Conservation (phyloP, 2,113 vertebrate genomes). For the Pluvialis apricaria region DNA sequence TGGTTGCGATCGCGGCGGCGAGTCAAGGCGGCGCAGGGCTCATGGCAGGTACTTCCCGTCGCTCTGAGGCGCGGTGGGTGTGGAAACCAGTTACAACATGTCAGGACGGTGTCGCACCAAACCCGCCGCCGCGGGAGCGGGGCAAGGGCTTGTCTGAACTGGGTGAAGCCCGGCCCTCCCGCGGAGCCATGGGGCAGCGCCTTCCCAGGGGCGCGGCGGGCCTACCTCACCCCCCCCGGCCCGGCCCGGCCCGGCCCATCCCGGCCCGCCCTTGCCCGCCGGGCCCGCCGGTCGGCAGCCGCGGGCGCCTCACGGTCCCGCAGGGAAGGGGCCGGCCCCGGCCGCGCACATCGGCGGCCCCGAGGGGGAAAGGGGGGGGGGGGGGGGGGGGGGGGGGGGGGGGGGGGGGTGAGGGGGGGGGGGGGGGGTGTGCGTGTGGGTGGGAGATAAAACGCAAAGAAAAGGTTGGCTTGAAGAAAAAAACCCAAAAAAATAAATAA, state of each 20-base stretch:
- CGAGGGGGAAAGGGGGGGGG: neutral
- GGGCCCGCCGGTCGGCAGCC: neutral
- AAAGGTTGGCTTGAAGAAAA: neutral
- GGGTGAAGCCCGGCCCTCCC: slow-evolving; percentile 68
- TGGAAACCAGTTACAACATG: slow-evolving; percentile 85
- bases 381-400: neutral
- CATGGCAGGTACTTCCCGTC: slow-evolving; percentile 63
- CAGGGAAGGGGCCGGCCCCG: neutral
- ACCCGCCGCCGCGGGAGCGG: slow-evolving; percentile 56
- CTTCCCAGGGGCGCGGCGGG: neutral
- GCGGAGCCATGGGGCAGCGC: neutral
- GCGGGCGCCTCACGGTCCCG: no score
- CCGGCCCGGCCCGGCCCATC: neutral
- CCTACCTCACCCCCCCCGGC: neutral
- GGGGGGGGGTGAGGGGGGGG: neutral
- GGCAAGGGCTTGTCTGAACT: slow-evolving; percentile 79
- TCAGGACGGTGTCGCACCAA: slow-evolving; percentile 59
- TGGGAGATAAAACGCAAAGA: neutral
- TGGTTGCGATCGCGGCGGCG: neutral
- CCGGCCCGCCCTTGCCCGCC: neutral
- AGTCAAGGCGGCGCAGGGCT: neutral
- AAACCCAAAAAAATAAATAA: no score
- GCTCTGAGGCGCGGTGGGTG: slow-evolving; percentile 75
- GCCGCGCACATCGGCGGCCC: neutral
- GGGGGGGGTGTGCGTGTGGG: neutral